A percentile compares a stretch with the other conserved stretches of the same genome.
Evolutionary conservation across 2,888 invertebrate species (phyloP).

Genomic region (Microctonus hyperodae): DNA sequence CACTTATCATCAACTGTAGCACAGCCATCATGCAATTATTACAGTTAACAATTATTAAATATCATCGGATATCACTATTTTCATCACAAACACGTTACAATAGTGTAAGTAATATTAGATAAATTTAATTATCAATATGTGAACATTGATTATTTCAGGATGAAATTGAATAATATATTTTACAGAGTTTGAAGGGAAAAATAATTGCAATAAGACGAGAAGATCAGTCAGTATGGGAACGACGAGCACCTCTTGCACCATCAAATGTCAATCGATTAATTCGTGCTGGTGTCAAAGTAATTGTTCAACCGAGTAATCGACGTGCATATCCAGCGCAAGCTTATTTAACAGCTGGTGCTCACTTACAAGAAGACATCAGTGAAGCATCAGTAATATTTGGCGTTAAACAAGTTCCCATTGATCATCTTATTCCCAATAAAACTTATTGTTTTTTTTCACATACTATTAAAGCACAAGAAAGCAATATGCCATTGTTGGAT

Average conservation of each 20-base stretch:
- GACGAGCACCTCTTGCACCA: slow-evolving; percentile 94
- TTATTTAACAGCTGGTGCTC: slow-evolving; percentile 91
- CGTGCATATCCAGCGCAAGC: slow-evolving; percentile 97
- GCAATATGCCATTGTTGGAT: slow-evolving; percentile 97
- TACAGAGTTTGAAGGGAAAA: slow-evolving; percentile 67
- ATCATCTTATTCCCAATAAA: slow-evolving; percentile 91
- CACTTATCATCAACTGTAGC: neutral
- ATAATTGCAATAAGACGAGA: slow-evolving; percentile 88
- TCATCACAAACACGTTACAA: slow-evolving; percentile 29
- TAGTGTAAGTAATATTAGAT: slow-evolving; percentile 41
- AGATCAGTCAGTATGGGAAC: slow-evolving; percentile 95
- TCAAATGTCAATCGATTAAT: slow-evolving; percentile 88
- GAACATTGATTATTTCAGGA: neutral
- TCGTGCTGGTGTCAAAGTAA: slow-evolving; percentile 88
- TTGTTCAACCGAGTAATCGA: slow-evolving; percentile 98
- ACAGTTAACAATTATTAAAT: neutral
- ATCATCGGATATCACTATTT: neutral
- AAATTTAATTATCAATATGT: neutral
- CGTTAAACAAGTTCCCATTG: slow-evolving; percentile 94
- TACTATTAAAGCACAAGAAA: slow-evolving; percentile 98
- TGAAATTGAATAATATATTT: slow-evolving; percentile 13
- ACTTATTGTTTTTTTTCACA: slow-evolving; percentile 99
- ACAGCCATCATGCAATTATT: slow-evolving; percentile 19
- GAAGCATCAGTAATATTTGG: slow-evolving; percentile 97
- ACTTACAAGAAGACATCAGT: slow-evolving; percentile 94